A percentile compares a stretch with the other conserved stretches of the same genome.
Evolutionary conservation across 1,140 invertebrate species (phyloP).

Genomic region (Samia ricini): DNA sequence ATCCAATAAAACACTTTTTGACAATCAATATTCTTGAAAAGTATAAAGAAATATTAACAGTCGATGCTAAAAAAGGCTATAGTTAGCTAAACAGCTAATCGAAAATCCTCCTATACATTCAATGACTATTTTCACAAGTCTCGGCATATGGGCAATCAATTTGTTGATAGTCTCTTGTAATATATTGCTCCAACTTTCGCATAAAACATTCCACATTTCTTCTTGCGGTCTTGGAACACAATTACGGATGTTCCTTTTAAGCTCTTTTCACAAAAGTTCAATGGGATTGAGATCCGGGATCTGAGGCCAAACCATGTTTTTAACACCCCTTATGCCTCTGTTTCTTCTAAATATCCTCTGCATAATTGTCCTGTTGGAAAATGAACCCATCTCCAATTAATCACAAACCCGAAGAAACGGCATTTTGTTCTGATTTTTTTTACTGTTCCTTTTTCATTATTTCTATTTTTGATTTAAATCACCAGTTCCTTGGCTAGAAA

Average conservation of each 20-base stretch:
- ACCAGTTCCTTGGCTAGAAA: not conserved
- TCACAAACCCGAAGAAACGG: not conserved
- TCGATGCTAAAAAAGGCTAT: not conserved
- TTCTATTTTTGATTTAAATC: too few relatives aligned
- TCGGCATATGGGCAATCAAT: not conserved
- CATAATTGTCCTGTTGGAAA: too few relatives aligned
- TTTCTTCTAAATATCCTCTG: not conserved
- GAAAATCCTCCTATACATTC: not conserved
- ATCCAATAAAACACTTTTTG: not conserved
- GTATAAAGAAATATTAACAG: not conserved
- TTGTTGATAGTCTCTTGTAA: too few relatives aligned
- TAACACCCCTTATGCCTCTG: too few relatives aligned
- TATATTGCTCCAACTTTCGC: too few relatives aligned
- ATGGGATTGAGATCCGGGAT: too few relatives aligned
- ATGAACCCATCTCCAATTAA: too few relatives aligned
- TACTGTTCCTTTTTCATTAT: slow-evolving; percentile 1
- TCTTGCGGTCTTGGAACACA: too few relatives aligned
- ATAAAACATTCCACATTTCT: not conserved
- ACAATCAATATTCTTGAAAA: not conserved
- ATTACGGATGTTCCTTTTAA: too few relatives aligned
- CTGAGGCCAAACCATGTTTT: too few relatives aligned
- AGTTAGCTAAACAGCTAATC: not conserved
- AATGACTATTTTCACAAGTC: not conserved
- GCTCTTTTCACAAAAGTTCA: too few relatives aligned
- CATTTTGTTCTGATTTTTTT: not conserved